Evolutionary conservation across 1,140 invertebrate species (phyloP).

Genomic region (Bacillus rossius): DNA sequence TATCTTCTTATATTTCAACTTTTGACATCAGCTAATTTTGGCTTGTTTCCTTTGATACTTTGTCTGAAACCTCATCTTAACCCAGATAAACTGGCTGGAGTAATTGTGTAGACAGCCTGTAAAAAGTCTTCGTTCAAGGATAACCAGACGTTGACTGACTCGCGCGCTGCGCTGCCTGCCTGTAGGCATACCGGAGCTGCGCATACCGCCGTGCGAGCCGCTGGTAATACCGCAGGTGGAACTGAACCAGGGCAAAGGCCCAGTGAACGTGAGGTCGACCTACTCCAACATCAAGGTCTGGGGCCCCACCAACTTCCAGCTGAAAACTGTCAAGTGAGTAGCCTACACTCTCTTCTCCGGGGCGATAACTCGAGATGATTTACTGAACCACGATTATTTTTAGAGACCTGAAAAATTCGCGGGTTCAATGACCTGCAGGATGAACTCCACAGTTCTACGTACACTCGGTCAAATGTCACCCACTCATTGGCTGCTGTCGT

Average conservation of each 20-base stretch:
- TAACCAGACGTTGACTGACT: no score
- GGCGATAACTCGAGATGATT: no score
- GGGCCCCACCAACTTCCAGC: slow-evolving; percentile 49
- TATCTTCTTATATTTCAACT: no score
- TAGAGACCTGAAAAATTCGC: no score
- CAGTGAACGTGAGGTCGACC: slow-evolving; percentile 51
- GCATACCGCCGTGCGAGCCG: slow-evolving; percentile 57
- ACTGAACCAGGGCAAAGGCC: slow-evolving; percentile 52
- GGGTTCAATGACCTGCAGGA: no score
- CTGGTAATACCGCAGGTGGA: slow-evolving; percentile 51
- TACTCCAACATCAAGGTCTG: slow-evolving; percentile 53
- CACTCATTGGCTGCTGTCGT: no score
- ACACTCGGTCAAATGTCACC: no score
- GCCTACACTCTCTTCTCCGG: slow-evolving; percentile 24
- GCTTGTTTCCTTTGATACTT: no score
- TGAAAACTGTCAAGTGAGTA: slow-evolving; percentile 54
- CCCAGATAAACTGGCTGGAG: not conserved
- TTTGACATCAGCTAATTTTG: not conserved
- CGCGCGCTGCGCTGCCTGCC: no score
- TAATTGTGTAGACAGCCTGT: not conserved
- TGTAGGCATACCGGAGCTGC: slow-evolving; percentile 53
- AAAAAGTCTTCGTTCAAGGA: no score
- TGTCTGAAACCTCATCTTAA: not conserved
- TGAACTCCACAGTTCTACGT: no score
- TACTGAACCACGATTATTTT: no score